phyloP scores from a whole-genome alignment of 23 tunicate genomes.

The Styela clava region DNA sequence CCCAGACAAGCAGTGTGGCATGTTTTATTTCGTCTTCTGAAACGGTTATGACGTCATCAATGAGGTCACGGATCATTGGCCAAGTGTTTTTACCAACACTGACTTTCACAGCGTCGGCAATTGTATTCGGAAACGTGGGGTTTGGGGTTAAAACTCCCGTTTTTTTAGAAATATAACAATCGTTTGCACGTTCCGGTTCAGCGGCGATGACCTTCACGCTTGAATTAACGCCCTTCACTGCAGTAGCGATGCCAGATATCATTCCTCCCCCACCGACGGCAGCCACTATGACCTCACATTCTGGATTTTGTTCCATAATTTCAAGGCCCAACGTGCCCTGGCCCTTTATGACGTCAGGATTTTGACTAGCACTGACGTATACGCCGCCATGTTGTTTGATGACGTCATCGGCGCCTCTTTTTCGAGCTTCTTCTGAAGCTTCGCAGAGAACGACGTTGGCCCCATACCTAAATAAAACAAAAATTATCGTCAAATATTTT shows the following conservation, averaged over 20 bases:
- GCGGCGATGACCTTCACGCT: conserved; percentile 75
- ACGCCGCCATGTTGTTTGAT: conserved; percentile 41
- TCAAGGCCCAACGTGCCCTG: conserved; percentile 97
- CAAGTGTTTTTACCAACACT: conserved; percentile 84
- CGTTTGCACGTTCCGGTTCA: conserved; percentile 91
- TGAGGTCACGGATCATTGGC: conserved; percentile 93
- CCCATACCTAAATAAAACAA: conserved; percentile 37
- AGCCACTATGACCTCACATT: conserved; percentile 73
- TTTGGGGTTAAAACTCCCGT: conserved; percentile 46
- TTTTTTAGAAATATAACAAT: conserved; percentile 69
- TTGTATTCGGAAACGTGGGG: conserved; percentile 43
- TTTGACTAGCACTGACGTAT: conserved; percentile 60
- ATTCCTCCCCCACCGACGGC: conserved; percentile 97
- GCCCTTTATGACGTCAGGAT: conserved; percentile 66
- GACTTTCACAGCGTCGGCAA: conserved; percentile 90
- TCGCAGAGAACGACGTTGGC: conserved; percentile 58
- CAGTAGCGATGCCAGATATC: conserved; percentile 87
- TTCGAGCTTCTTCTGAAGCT: conserved; percentile 49
- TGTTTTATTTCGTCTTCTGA: conserved; percentile 68
- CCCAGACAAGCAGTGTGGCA: conserved; percentile 78
- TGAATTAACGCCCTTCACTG: conserved; percentile 71
- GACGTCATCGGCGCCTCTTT: conserved; percentile 49
- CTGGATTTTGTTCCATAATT: conserved; percentile 78
- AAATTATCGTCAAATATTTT: no score
- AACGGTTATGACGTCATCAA: conserved; percentile 94